phyloP scores from a whole-genome alignment of 1,140 invertebrate genomes.

The Rhizoglyphus robini region DNA sequence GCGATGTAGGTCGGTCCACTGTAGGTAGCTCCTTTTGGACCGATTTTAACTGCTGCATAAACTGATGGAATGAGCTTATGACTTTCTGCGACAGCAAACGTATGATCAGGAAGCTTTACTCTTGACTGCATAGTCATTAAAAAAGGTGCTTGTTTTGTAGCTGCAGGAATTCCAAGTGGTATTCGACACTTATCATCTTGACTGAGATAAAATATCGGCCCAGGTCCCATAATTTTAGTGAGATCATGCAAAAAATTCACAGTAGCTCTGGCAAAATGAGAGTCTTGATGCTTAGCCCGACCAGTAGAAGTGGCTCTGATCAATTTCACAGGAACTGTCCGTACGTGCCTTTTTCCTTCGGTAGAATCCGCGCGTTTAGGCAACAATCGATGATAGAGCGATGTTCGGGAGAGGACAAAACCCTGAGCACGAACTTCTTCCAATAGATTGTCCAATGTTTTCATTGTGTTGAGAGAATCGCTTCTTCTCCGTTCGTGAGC shows the following conservation, averaged over 20 bases:
- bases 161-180: slow-evolving; percentile 34
- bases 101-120: slow-evolving; percentile 35
- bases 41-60: slow-evolving; percentile 31
- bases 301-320: not conserved
- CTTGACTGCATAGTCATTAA: slow-evolving; percentile 36
- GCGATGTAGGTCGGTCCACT: not conserved
- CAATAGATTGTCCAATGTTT: no score
- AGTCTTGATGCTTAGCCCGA: not conserved
- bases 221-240: slow-evolving; percentile 25
- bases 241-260: slow-evolving; percentile 27
- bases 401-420: no score
- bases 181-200: slow-evolving; percentile 37
- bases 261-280: slow-evolving; percentile 26
- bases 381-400: no score
- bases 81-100: slow-evolving; percentile 32
- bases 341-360: not conserved
- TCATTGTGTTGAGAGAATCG: no score
- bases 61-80: slow-evolving; percentile 34
- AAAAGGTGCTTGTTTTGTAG: slow-evolving; percentile 33
- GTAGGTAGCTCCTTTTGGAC: slow-evolving; percentile 29
- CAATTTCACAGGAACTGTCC: not conserved
- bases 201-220: slow-evolving; percentile 27
- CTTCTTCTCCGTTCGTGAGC: no score
- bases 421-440: no score
- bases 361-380: not conserved